Base-by-base conservation (phyloP, 2,113 vertebrate genomes). In the Chionomys nivalis region DNA sequence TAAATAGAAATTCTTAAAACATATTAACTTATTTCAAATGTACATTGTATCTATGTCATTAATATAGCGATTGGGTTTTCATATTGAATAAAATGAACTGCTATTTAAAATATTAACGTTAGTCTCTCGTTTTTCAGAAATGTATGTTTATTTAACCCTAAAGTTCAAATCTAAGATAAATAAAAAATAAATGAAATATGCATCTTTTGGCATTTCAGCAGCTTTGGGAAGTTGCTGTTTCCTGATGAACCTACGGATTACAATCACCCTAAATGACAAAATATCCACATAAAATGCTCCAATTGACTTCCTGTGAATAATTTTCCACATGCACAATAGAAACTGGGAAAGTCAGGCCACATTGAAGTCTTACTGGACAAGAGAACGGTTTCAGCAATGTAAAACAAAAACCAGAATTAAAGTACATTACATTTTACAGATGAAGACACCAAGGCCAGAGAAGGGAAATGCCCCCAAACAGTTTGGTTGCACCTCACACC, bases 161-260 rank as follows among this genome's bases (percentile, higher is more conserved):
- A 94, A 96, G 31, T 87, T 94, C 61, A 96, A 88, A 85, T 89
- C 42, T 85, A 79, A 89, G 87, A 94, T 86, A 90, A 87, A 23
- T 36, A 52, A 33, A 87, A 52, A 49, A 47, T 78, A 49, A 77
- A 77, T 78, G 90, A 97, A 95, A 79, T 66, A 94, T 31, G 8
- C 24, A 76, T 72, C 5, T 88, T 33, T n/a, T 13, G 79, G 70
- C 17, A 95, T 26, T 94, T 77, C 73, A 28, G 68, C 92, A 95
- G 61, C 14, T 89, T 79, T 82, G 23, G 10, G 76, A 94, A 93
- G 61, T n/a, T 78, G 89, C 14, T 78, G 9, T 83, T 93, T 91
- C 77, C 39, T 93, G 44, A 85, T 76, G 76, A 94, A 82, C 17
- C 90, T 92, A 75, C 0, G 81, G 39, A 65, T 47, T 61, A 93